phyloP scores from a whole-genome alignment of 2,797 vertebrate genomes.

The Sebastes steindachneri region DNA sequence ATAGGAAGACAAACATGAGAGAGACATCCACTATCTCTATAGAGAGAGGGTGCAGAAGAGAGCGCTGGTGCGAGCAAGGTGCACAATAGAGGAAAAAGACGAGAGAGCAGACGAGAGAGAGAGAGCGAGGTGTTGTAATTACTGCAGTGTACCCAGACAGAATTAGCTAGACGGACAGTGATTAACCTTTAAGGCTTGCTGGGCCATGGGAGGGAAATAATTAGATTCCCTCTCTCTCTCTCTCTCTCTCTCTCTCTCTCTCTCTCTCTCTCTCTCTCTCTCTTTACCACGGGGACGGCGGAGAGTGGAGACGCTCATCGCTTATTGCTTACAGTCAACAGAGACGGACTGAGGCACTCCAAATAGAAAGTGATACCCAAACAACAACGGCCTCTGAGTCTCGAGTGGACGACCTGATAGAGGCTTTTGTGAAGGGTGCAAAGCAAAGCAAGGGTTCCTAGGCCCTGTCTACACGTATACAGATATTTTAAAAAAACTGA shows the following conservation, averaged over 20 bases:
- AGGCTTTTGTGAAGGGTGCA: not conserved
- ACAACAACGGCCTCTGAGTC: slow-evolving; percentile 8
- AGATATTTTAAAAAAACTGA: fast-evolving
- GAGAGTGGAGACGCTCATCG: slow-evolving; percentile 51
- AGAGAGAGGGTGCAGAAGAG: slow-evolving; percentile 9
- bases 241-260: not conserved
- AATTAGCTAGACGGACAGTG: slow-evolving; percentile 80
- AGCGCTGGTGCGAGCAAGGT: slow-evolving; percentile 22
- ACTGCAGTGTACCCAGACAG: slow-evolving; percentile 73
- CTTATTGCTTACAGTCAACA: slow-evolving; percentile 71
- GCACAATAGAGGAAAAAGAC: slow-evolving; percentile 26
- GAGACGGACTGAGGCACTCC: slow-evolving; percentile 38
- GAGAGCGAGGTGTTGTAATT: slow-evolving; percentile 69
- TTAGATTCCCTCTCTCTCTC: slow-evolving; percentile 65
- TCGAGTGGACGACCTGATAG: slow-evolving; percentile 2
- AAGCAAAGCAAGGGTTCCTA: not conserved
- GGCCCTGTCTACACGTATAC: too few relatives aligned
- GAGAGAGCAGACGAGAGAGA: not conserved
- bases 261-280: slow-evolving; percentile 6
- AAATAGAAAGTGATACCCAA: slow-evolving; percentile 54
- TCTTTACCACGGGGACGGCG: slow-evolving; percentile 45
- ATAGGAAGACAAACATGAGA: not conserved
- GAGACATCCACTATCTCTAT: slow-evolving; percentile 8
- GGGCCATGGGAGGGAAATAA: slow-evolving; percentile 80
- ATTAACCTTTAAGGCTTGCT: slow-evolving; percentile 84